Evolutionary conservation across 2,888 invertebrate species (phyloP), one percentile per base, ranked within the genome.

Genomic region (Lycophotia porphyrea): DNA sequence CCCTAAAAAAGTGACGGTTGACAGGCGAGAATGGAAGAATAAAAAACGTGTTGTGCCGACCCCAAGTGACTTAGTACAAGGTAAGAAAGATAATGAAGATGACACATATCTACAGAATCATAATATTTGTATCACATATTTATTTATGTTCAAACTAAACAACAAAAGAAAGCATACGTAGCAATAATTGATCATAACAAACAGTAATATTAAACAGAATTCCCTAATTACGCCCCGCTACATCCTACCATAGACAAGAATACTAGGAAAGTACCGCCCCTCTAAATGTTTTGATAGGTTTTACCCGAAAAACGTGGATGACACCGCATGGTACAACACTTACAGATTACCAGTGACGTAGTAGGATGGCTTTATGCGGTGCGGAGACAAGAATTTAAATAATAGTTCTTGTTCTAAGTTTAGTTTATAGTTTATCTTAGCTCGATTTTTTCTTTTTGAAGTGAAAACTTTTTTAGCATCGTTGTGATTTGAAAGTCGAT

Each of bases 321-420:
- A 90, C 89, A 93, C 93, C 47, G 93, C 90, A 74, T 93, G 93
- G 93, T 93, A 93, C 93, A 87, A 88, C 74, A 78, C 64, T 24
- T 42, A 61, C 74, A 65, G 78, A 84, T 83, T 83, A 84, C 74
- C 42, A 36, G 82, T 90, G 89, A 89, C 88, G 90, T 68, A 61
- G 24, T n/a, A 8, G 67, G 70, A 80, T 31, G 76, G 70, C 76
- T 0, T 47, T 68, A 85, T 88, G 89, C 81, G 36, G 55, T 5
- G 88, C 11, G 7, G 71, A 67, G 60, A 44, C 88, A 88, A 73
- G 58, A 79, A 71, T 34, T 7, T 31, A 31, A 69, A 49, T 58
- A 18, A 18, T 18, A 5, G 9, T n/a, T 21, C 18, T 15, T 49
- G 8, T 47, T 9, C 1, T 15, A n/a, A 24, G 11, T 8, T 66